A percentile compares a stretch with the other conserved stretches of the same genome.
Conservation (phyloP, 2,113 vertebrate genomes). For the Daboia siamensis region DNA sequence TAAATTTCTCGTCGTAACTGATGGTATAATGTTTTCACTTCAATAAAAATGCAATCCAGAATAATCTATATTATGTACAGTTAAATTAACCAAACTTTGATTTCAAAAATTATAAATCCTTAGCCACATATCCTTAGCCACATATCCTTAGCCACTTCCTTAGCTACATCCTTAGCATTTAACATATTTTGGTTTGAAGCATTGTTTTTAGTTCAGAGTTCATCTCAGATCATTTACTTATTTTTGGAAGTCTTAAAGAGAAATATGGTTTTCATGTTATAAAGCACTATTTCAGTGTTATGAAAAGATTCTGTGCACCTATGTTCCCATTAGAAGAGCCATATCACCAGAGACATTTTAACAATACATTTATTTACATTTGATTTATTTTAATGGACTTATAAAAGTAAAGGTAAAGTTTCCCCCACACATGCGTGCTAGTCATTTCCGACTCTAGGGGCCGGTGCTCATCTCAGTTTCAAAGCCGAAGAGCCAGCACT, state of each 20-base stretch:
- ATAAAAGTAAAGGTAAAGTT: no score
- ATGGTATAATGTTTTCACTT: not conserved
- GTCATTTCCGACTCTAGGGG: no score
- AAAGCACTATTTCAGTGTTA: conserved; percentile 12
- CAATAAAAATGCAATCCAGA: conserved; percentile 2
- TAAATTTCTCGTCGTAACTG: not conserved
- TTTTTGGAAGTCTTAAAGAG: not conserved
- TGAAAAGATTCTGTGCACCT: not conserved
- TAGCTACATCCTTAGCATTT: no score
- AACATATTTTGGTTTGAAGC: not conserved
- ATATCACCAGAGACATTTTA: not conserved
- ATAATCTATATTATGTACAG: not conserved
- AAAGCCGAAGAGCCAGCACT: no score
- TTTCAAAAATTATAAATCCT: not conserved
- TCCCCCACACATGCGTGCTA: no score
- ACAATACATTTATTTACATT: not conserved
- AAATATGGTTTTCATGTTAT: not conserved
- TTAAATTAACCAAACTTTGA: not conserved
- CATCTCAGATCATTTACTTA: not conserved
- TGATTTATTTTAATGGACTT: not conserved
- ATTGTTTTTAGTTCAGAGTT: not conserved
- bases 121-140: not conserved
- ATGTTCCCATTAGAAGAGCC: not conserved
- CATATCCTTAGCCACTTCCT: no score
- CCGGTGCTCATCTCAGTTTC: no score